Conservation (phyloP, 2,113 vertebrate species). For the Hippocampus guttulatus region DNA sequence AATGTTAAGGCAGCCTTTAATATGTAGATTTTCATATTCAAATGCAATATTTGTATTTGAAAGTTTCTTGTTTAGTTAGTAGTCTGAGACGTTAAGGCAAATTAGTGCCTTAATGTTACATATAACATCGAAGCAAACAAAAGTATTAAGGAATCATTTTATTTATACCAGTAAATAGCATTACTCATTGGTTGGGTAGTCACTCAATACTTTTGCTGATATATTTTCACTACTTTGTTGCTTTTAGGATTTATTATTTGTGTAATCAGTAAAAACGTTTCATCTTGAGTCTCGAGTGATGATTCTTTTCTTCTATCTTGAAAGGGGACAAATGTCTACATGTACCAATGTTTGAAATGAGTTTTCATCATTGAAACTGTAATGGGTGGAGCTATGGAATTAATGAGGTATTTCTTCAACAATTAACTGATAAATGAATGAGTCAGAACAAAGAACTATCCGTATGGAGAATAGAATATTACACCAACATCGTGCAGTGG, state of each 20-base stretch:
- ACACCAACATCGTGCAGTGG: no score
- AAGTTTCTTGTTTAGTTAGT: constrained; percentile 6
- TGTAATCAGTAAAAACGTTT: no score
- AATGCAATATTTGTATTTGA: constrained; percentile 4
- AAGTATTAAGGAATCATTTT: neutral
- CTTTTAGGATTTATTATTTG: neutral
- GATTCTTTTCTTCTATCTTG: no score
- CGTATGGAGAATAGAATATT: no score
- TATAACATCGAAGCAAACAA: neutral
- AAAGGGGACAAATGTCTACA: no score
- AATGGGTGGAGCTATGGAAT: no score
- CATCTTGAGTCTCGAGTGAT: no score
- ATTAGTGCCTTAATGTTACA: neutral
- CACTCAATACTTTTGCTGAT: neutral
- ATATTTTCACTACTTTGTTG: neutral
- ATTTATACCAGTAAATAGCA: neutral
- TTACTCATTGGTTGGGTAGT: neutral
- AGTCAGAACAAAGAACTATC: no score
- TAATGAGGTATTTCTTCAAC: no score
- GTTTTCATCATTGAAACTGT: no score
- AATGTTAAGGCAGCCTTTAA: constrained; percentile 41
- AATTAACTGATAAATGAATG: no score
- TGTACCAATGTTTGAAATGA: no score
- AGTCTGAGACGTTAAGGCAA: neutral
- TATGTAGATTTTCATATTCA: constrained; percentile 16